These are phyloP conservation scores for Poecilus cupreus DNA, from an alignment of 2,888 invertebrate species.

Conservation along the genomic window DNA sequence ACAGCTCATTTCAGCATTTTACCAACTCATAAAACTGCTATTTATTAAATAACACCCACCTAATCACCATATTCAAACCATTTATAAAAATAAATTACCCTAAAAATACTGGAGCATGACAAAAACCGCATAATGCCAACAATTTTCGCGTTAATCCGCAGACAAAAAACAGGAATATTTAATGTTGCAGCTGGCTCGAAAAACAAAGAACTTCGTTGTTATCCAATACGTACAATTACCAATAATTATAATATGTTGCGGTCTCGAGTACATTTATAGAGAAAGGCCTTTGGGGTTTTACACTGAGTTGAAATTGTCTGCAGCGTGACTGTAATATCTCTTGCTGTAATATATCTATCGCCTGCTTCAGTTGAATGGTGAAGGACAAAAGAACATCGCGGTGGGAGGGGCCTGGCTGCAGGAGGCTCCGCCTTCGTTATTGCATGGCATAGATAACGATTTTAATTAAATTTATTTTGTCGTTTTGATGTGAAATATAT, in stretches of 20 bases:
- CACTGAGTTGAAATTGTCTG: background rate
- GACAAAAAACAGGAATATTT: background rate
- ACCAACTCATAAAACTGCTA: too few species aligned
- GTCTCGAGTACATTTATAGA: background rate
- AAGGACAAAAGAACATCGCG: background rate
- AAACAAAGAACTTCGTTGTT: background rate
- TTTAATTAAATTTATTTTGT: constrained; percentile 47
- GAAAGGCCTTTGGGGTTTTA: background rate
- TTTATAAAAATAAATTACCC: background rate
- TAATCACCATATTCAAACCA: background rate
- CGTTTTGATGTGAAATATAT: background rate
- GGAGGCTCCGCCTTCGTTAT: background rate
- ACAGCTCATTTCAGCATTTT: too few species aligned
- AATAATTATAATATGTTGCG: constrained; percentile 31
- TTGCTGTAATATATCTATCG: too few species aligned
- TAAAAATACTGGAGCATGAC: background rate
- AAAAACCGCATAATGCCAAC: background rate
- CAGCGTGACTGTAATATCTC: too few species aligned
- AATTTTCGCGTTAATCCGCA: background rate
- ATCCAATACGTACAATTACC: constrained; percentile 32
- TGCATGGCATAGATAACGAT: constrained; percentile 9
- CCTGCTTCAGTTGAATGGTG: background rate
- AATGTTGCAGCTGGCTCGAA: background rate
- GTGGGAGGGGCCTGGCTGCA: background rate
- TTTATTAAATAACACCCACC: too few species aligned